Percentiles rank a stretch among this genome's conserved stretches.
Evolutionary conservation across 1,140 invertebrate genomes (phyloP).

Genomic region (Hyles euphorbiae): DNA sequence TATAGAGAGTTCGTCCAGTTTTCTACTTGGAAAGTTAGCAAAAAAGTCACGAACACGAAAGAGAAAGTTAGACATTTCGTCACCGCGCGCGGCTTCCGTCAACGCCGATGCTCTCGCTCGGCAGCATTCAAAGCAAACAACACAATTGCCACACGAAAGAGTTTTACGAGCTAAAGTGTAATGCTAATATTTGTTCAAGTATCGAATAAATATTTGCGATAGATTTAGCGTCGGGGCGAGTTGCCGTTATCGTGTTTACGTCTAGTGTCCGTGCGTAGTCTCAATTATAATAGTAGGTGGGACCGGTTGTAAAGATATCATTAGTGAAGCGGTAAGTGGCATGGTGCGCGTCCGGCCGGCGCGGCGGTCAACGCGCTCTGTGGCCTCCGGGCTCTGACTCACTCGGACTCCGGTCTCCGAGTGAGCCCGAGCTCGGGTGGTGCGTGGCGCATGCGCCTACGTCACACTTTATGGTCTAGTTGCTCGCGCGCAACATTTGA

Average conservation of each 20-base stretch:
- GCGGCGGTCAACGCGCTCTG: slow-evolving; percentile 44
- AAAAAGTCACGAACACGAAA: slow-evolving; percentile 17
- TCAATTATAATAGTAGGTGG: slow-evolving; percentile 28
- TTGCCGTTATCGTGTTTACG: slow-evolving; percentile 25
- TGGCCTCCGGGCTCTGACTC: slow-evolving; percentile 22
- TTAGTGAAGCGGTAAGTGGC: slow-evolving; percentile 20
- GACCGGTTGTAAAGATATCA: slow-evolving; percentile 41
- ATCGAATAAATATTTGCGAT: slow-evolving; percentile 8
- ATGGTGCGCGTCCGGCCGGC: slow-evolving; percentile 28
- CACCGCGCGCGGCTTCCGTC: neutral
- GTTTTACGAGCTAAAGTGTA: slow-evolving; percentile 1
- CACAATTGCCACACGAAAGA: slow-evolving; percentile 1
- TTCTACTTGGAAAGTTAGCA: slow-evolving; percentile 10
- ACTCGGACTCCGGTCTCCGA: slow-evolving; percentile 11
- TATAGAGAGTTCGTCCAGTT: slow-evolving; percentile 3
- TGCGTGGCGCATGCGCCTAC: too few species aligned
- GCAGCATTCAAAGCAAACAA: too few species aligned
- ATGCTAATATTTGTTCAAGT: slow-evolving; percentile 14
- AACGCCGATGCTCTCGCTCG: neutral
- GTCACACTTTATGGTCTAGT: too few species aligned
- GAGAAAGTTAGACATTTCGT: slow-evolving; percentile 16
- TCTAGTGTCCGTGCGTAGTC: slow-evolving; percentile 20
- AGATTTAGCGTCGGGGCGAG: neutral
- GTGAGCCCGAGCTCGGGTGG: too few species aligned
- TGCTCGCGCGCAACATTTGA: too few species aligned